Conservation (phyloP, 2,113 vertebrate genomes). For the Oreochromis niloticus region DNA sequence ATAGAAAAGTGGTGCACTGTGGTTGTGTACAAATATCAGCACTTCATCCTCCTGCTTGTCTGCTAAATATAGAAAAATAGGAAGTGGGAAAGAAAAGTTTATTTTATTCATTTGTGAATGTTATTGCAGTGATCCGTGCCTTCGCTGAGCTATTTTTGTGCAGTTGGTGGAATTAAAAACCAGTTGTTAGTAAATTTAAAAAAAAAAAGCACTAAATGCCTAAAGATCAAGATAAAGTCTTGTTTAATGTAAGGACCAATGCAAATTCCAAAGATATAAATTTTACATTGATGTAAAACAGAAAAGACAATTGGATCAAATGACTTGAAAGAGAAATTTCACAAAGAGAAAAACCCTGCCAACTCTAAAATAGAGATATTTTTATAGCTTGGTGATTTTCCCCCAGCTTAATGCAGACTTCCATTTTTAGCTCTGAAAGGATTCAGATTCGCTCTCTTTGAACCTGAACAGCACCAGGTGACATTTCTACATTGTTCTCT, state of each 20-base stretch:
- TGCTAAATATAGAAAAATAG: neutral
- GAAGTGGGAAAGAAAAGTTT: neutral
- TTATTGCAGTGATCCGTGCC: neutral
- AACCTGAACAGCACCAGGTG: neutral
- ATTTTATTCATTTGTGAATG: neutral
- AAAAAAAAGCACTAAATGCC: neutral
- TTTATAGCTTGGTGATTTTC: neutral
- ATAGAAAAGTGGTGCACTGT: neutral
- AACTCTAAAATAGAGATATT: neutral
- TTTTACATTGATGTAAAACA: neutral
- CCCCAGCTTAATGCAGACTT: neutral
- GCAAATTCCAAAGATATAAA: neutral
- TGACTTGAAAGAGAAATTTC: neutral
- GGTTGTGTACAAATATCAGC: neutral
- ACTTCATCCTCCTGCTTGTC: neutral
- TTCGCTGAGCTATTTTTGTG: neutral
- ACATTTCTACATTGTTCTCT: constrained; percentile 7
- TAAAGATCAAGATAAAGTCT: neutral
- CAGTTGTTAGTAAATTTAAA: neutral
- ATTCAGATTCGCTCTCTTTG: neutral
- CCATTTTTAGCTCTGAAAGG: constrained; percentile 4
- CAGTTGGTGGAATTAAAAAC: neutral
- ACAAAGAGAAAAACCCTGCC: neutral
- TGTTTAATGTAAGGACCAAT: neutral
- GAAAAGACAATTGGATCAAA: fast-evolving